phyloP scores from a whole-genome alignment of 2,113 vertebrate genomes.

The Labrus mixtus region DNA sequence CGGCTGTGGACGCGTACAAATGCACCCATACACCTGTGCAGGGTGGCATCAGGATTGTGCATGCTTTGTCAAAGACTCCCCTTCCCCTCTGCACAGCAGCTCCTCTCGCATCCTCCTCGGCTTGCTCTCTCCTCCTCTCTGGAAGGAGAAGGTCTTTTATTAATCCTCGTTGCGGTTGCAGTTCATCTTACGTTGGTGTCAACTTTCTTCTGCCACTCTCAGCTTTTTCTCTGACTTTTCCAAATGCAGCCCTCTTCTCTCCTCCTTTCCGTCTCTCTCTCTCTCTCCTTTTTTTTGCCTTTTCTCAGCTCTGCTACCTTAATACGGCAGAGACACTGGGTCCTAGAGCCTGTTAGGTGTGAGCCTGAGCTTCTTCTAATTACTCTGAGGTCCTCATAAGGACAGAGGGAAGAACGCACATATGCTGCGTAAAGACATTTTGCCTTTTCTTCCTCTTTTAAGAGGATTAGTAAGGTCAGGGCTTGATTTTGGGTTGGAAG shows the following conservation, averaged over 20 bases:
- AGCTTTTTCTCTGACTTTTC: conserved; percentile 62
- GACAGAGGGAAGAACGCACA: neutral
- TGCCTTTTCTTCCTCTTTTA: conserved; percentile 74
- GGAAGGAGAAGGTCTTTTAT: conserved; percentile 7
- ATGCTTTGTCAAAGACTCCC: conserved; percentile 8
- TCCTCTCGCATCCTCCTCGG: conserved; percentile 4
- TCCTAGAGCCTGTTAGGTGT: conserved; percentile 69
- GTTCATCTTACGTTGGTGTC: conserved; percentile 34
- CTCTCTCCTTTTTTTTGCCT: conserved; percentile 23
- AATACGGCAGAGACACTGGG: conserved; percentile 41
- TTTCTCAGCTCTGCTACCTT: conserved; percentile 40
- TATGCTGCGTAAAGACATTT: conserved; percentile 51
- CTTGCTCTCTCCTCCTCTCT: conserved; percentile 1
- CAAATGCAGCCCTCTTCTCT: conserved; percentile 25
- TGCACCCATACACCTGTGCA: conserved; percentile 34
- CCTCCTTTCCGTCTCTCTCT: conserved; percentile 18
- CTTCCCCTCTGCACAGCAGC: conserved; percentile 5
- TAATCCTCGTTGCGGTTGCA: conserved; percentile 39
- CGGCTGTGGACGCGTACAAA: neutral
- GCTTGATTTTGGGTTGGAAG: conserved; percentile 61
- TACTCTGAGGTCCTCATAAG: conserved; percentile 25
- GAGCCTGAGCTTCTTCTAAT: conserved; percentile 23
- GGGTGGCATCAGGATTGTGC: conserved; percentile 7
- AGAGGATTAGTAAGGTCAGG: conserved; percentile 65
- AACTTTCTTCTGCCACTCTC: conserved; percentile 63